Conservation (phyloP, 2,113 vertebrate species). For the Semicossyphus pulcher region DNA sequence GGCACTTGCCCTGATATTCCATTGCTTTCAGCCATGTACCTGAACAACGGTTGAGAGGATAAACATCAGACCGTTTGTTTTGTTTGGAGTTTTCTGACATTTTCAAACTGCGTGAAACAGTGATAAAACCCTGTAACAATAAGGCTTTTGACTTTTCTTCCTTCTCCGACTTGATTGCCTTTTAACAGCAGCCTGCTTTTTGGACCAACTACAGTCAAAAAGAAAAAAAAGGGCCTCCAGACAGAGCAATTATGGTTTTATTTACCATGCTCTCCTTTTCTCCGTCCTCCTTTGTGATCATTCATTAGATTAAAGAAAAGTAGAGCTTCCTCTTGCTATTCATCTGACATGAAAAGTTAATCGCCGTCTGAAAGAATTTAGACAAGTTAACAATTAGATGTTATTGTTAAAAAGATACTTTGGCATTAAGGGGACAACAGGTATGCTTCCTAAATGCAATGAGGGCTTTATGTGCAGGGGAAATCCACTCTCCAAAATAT, state of each 20-base stretch:
- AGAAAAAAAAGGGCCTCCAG: conserved; percentile 71
- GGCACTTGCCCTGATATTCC: conserved; percentile 70
- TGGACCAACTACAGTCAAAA: conserved; percentile 74
- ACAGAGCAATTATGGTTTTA: conserved; percentile 80
- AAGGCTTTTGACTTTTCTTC: conserved; percentile 77
- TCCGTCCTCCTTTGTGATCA: conserved; percentile 63
- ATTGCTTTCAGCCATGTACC: conserved; percentile 71
- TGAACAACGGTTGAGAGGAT: conserved; percentile 75
- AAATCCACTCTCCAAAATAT: conserved; percentile 42
- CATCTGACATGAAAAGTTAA: conserved; percentile 43
- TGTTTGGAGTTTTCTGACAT: conserved; percentile 74
- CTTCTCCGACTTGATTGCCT: conserved; percentile 68
- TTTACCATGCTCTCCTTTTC: conserved; percentile 67
- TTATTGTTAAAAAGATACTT: conserved; percentile 29
- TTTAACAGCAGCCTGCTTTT: conserved; percentile 77
- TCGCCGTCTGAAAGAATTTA: conserved; percentile 33
- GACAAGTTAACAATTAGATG: conserved; percentile 41
- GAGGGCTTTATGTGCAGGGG: conserved; percentile 23
- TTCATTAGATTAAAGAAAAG: conserved; percentile 54
- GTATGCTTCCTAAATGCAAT: not conserved
- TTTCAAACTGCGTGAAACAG: conserved; percentile 67
- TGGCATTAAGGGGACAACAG: conserved; percentile 38
- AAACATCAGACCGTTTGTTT: conserved; percentile 79
- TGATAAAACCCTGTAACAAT: conserved; percentile 79
- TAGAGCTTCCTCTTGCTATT: conserved; percentile 38